These are phyloP conservation scores for Petrocephalus sullivani DNA, from an alignment of 2,797 vertebrate genomes.

Conservation along the genomic window DNA sequence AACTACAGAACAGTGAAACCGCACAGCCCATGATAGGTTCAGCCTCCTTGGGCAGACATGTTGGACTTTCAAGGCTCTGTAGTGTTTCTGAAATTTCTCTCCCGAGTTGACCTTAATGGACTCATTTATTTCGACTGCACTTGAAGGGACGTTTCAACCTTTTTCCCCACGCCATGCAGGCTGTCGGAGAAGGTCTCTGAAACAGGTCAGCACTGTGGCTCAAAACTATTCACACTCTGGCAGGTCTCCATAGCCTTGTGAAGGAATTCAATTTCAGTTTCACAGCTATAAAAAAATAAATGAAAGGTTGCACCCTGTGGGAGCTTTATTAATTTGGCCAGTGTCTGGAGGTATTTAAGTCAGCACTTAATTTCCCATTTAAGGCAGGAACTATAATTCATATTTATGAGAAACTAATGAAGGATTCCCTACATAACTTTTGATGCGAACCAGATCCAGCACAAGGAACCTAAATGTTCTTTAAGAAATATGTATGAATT, in stretches of 20 bases:
- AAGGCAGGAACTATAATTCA: neutral
- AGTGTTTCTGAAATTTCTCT: slow-evolving; percentile 8
- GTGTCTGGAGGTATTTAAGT: neutral
- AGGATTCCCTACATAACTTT: neutral
- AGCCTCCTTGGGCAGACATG: slow-evolving; percentile 21
- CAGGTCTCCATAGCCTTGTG: neutral
- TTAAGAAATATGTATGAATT: neutral
- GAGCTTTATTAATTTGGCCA: neutral
- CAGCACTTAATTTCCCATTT: neutral
- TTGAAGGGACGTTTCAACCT: slow-evolving; percentile 11
- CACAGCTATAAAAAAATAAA: neutral
- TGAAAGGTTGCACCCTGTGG: neutral
- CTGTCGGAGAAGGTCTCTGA: slow-evolving; percentile 27
- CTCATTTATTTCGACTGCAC: slow-evolving; percentile 4
- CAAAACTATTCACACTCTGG: slow-evolving; percentile 31
- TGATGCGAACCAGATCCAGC: neutral
- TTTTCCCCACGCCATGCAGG: slow-evolving; percentile 8
- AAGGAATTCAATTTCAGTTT: neutral
- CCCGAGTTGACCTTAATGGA: neutral
- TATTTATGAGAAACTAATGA: neutral
- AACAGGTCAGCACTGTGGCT: slow-evolving; percentile 29
- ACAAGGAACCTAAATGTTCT: neutral
- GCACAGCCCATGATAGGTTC: slow-evolving; percentile 15
- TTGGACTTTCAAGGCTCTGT: slow-evolving; percentile 35
- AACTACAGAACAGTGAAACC: slow-evolving; percentile 36